phyloP scores from a whole-genome alignment of 2,888 invertebrate genomes.

The Xanthia togata region DNA sequence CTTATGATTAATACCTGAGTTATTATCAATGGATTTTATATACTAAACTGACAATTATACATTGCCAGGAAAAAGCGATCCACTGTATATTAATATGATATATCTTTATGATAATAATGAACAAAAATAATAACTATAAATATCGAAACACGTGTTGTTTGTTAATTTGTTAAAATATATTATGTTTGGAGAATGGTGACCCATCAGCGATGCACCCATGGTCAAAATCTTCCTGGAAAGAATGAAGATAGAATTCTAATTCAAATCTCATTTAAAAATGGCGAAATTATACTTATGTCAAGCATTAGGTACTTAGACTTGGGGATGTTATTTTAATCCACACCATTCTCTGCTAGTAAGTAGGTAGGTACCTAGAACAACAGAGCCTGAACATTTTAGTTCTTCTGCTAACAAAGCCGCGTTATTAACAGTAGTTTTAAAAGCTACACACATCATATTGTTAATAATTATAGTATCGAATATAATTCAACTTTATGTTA shows the following conservation, averaged over 20 bases:
- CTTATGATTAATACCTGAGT: constrained; percentile 61
- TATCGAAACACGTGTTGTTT: constrained; percentile 43
- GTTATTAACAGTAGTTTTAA: constrained; percentile 17
- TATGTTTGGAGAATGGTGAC: background rate
- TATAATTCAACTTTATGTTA: constrained; percentile 60
- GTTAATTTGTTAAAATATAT: constrained; percentile 52
- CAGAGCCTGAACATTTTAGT: background rate
- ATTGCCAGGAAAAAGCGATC: constrained; percentile 47
- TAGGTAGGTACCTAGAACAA: too few relatives aligned
- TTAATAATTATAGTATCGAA: constrained; percentile 16
- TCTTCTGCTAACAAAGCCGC: background rate
- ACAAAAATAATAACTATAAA: constrained; percentile 50
- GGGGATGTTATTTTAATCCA: background rate
- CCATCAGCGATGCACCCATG: background rate
- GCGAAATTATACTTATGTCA: background rate
- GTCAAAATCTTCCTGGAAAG: background rate
- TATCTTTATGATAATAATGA: constrained; percentile 39
- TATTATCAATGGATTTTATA: constrained; percentile 59
- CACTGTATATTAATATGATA: constrained; percentile 31
- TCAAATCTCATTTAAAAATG: background rate
- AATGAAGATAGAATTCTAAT: background rate
- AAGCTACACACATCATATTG: background rate
- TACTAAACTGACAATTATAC: constrained; percentile 63
- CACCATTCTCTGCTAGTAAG: background rate
- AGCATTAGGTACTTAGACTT: background rate